Evolutionary conservation across 2,888 invertebrate species (phyloP).

Genomic region (Drosophila histrio): DNA sequence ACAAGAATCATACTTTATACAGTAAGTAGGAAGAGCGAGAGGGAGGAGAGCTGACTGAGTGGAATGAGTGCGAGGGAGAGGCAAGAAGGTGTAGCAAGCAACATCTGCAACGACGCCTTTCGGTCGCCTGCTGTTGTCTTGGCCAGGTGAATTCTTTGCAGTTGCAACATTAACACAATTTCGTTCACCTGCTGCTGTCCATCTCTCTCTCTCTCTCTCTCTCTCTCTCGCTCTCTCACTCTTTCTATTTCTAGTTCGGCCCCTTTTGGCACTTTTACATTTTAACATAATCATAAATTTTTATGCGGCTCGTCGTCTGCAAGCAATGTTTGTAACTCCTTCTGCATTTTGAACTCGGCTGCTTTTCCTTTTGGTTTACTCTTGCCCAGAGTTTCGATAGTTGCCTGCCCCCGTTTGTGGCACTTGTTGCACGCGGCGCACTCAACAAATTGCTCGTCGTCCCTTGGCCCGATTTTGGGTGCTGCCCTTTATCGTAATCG

Average conservation of each 20-base stretch:
- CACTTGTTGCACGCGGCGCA: conserved; percentile 63
- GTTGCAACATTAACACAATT: conserved; percentile 72
- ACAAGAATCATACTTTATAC: conserved; percentile 64
- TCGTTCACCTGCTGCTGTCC: conserved; percentile 66
- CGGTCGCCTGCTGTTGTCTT: conserved; percentile 11
- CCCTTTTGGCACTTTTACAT: conserved; percentile 73
- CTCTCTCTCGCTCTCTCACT: conserved; percentile 4
- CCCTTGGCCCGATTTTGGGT: conserved; percentile 25
- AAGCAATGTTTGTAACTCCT: conserved; percentile 45
- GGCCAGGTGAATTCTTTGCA: conserved; percentile 36
- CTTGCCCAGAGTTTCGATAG: conserved; percentile 69
- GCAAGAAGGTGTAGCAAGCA: conserved; percentile 14
- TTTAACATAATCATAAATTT: conserved; percentile 80
- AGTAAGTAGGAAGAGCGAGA: too few relatives aligned
- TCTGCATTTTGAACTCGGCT: background rate
- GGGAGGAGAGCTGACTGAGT: background rate
- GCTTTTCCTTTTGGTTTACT: background rate
- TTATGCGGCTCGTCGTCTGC: conserved; percentile 77
- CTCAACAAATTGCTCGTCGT: conserved; percentile 67
- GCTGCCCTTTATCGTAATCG: conserved; percentile 62
- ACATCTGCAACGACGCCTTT: conserved; percentile 36
- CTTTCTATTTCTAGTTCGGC: background rate
- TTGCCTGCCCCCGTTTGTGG: conserved; percentile 38
- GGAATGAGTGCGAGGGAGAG: background rate
- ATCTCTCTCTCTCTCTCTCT: background rate